phyloP scores from a whole-genome alignment of 1,140 invertebrate species.

The Venturia canescens region DNA sequence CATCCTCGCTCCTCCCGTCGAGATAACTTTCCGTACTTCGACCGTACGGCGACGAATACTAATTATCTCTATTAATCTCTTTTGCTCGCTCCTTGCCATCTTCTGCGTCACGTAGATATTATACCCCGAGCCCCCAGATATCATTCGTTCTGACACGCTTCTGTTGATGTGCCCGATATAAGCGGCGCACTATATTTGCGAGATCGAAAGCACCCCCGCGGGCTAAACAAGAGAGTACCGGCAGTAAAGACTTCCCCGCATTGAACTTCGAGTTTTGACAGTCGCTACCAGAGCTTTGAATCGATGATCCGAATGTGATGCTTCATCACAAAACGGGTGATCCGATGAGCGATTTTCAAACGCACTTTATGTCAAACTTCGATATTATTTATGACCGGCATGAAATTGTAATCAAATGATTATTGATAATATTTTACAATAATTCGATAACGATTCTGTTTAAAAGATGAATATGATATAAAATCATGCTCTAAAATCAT shows the following conservation, averaged over 20 bases:
- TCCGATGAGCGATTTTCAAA: too few species aligned
- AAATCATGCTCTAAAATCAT: too few species aligned
- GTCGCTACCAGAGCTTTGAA: background rate
- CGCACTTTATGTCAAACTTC: too few species aligned
- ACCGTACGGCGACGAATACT: conserved; percentile 59
- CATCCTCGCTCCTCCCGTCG: background rate
- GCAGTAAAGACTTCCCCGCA: background rate
- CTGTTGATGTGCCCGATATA: conserved; percentile 4
- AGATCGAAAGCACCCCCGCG: conserved; percentile 67
- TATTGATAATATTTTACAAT: too few species aligned
- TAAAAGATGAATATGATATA: too few species aligned
- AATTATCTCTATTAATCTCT: conserved; percentile 61
- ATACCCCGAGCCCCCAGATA: background rate
- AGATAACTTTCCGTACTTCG: conserved; percentile 56
- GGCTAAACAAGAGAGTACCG: conserved; percentile 52
- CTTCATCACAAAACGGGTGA: too few species aligned
- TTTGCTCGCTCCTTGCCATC: conserved; percentile 47
- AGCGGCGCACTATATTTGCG: background rate
- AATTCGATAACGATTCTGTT: too few species aligned
- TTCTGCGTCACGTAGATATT: conserved; percentile 12
- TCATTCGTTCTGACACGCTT: background rate
- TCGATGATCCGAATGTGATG: too few species aligned
- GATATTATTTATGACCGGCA: too few species aligned
- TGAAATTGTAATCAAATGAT: too few species aligned
- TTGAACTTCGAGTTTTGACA: background rate